Base-by-base conservation (phyloP, 92 coral and sea anemone genomes). In the Anthopleura xanthogrammica region DNA sequence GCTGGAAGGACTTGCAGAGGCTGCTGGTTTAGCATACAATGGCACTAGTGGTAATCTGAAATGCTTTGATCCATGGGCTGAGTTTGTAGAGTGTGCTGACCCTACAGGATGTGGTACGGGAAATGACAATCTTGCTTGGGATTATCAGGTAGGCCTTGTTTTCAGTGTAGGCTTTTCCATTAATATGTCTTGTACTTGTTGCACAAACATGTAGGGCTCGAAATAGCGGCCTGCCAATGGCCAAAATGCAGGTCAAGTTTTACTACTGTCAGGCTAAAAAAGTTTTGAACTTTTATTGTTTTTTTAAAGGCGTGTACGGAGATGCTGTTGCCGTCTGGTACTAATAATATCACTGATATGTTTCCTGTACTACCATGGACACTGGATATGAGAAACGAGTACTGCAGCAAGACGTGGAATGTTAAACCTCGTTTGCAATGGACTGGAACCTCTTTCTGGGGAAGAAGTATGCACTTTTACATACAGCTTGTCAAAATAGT, bases 51-150 rank as follows among this genome's bases (percentile, higher is more conserved):
- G 95, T 12, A 90, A 86, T 19, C 77, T 90, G 55, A 78, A 88
- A 14, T 96, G 99, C 78, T 93, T 96, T 81, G 95, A 96, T 79
- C 95, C 95, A 56, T 95, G 90, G 86, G 83, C 94, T 22, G 98
- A 95, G 88, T 95, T 81, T 83, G 90, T 95, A 41, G 95, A 92
- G 79, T 95, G 98, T 83, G 92, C 98, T 48, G 98, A 95, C 72
- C 98, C 98, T 71, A 95, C 98, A 42, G 98, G 98, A 8, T 95
- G 98, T 90, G 98, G 98, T 29, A 89, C 91, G 46, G 98, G 98
- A 3, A 77, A 89, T 82, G 92, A 81, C 71, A 92, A 87, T 39
- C 79, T 77, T 17, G 98, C 98, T 0, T 92, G 94, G 98, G 98
- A 95, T 83, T 95, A 94, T 62, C 98, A 95, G 94, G 97, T 93